These are phyloP conservation scores for Heliconius melpomene DNA, from an alignment of 1,140 invertebrate genomes.

Conservation along the genomic window DNA sequence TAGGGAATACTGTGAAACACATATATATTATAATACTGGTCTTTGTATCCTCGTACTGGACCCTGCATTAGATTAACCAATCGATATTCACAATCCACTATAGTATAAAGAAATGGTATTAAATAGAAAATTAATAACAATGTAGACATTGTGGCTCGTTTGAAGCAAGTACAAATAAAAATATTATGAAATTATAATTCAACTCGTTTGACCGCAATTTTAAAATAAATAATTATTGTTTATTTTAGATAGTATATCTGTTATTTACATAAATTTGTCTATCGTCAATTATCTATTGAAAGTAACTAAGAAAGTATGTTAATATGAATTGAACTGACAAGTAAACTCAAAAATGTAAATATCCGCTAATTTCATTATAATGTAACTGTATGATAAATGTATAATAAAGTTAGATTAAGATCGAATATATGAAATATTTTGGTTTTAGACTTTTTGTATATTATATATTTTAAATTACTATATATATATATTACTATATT, in stretches of 20 bases:
- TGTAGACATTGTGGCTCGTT: not conserved
- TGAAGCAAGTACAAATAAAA: not conserved
- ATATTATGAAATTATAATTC: not conserved
- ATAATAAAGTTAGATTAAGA: not conserved
- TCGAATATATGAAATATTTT: too few species aligned
- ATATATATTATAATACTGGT: conserved; percentile 42
- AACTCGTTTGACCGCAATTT: not conserved
- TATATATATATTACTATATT: too few species aligned
- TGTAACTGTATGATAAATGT: not conserved
- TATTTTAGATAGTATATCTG: not conserved
- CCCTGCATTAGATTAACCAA: conserved; percentile 49
- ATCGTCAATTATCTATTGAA: not conserved
- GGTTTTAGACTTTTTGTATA: too few species aligned
- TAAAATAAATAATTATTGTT: too few species aligned
- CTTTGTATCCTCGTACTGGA: conserved; percentile 51
- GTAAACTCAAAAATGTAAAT: too few species aligned
- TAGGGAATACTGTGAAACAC: conserved; percentile 59
- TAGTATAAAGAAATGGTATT: not conserved
- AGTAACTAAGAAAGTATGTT: not conserved
- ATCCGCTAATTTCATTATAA: too few species aligned
- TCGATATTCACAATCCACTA: not conserved
- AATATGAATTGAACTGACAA: not conserved
- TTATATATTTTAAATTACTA: too few species aligned
- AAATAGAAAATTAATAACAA: not conserved
- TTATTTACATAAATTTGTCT: not conserved